Base-by-base conservation (phyloP, 2,888 invertebrate species). In the Scaptomyza tumidula region DNA sequence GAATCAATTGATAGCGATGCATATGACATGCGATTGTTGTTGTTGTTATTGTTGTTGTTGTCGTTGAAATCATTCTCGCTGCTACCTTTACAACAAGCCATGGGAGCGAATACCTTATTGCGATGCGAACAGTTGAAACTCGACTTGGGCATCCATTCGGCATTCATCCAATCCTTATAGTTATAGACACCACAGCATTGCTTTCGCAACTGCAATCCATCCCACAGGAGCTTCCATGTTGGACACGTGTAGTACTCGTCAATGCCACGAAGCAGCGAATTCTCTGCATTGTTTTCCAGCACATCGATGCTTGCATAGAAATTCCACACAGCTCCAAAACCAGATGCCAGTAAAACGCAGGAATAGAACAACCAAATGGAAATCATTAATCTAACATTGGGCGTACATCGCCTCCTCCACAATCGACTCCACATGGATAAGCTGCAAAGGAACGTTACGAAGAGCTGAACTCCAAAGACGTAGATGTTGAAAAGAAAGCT, bases 191-290 rank as follows among this genome's bases (percentile, higher is more conserved):
- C 92, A 56, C 92, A 92, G 50, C 92, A 92, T 50, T 91, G 81
- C 46, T 89, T 85, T 1, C 79, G 74, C 45, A 89, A 78, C 52
- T 92, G 92, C 35, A 92, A 35, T 13, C 82, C 78, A 56, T 92
- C 92, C 92, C 92, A 92, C 0, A 91, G 56, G 0, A 92, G 72
- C 35, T 92, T 90, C 92, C 92, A 92, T 7, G 91, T 88, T 0
- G 92, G 90, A 55, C 89, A 86, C 0, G 81, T 56, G 55, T 91
- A 91, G 56, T 92, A 92, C 27, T 88, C 62, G 19, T 92, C 90
- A 7, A 92, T 91, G 24, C 92, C 92, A 16, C 79, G 78, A 3
- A 77, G 60, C 14, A 92, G 65, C 6, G 91, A 84, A 11, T 65
- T 70, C 52, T 90, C 88, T 11, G 86, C 80, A 14, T 76, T 57